Percentiles rank a stretch among this genome's conserved stretches.
Conservation (phyloP, 2,888 invertebrate genomes). For the Acleris literana region DNA sequence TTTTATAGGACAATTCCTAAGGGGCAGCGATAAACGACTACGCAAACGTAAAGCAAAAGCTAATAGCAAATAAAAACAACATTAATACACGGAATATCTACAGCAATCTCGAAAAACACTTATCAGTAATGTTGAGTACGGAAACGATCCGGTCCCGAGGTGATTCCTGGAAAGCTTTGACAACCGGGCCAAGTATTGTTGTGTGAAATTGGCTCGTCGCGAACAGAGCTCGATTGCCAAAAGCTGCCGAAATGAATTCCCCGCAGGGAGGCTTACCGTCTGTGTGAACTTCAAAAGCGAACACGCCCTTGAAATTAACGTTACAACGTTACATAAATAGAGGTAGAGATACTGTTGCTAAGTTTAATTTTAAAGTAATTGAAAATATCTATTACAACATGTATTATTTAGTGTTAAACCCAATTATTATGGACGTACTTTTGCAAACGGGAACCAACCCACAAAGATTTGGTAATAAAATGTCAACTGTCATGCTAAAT, state of each 20-base stretch:
- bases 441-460: no score
- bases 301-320: slow-evolving; percentile 20
- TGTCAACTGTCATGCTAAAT: no score
- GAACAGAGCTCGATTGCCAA: slow-evolving; percentile 45
- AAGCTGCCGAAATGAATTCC: slow-evolving; percentile 48
- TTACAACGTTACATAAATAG: slow-evolving; percentile 2
- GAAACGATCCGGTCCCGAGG: slow-evolving; percentile 27
- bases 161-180: slow-evolving; percentile 28
- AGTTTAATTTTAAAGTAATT: no score
- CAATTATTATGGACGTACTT: no score
- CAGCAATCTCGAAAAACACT: slow-evolving; percentile 16
- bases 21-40: no score
- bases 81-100: slow-evolving; percentile 1
- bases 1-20: no score
- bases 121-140: slow-evolving; percentile 24
- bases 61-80: neutral
- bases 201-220: slow-evolving; percentile 49
- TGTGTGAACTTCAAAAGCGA: slow-evolving; percentile 17
- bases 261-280: slow-evolving; percentile 14
- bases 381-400: no score
- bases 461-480: no score
- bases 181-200: slow-evolving; percentile 39
- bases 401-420: no score
- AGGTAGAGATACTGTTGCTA: neutral
- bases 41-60: no score